Percentiles rank a stretch among this genome's conserved stretches.
Evolutionary conservation across 2,113 vertebrate species (phyloP).

Genomic region (Halichoerus grypus): DNA sequence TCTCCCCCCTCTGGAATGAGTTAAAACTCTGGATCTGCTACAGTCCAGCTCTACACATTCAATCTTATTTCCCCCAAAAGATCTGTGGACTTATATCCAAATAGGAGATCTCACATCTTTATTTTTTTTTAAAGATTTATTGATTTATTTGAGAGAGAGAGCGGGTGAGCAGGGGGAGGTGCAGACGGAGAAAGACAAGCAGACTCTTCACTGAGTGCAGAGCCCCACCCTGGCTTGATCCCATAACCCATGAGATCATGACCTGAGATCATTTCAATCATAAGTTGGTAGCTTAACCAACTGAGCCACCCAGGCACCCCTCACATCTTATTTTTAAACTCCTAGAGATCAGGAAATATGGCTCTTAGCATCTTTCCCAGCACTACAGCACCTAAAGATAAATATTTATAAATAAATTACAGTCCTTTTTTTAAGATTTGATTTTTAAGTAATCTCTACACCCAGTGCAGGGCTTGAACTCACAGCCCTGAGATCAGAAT

Average conservation of each 20-base stretch:
- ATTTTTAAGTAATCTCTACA: neutral
- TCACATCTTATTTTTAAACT: neutral
- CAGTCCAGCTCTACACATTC: neutral
- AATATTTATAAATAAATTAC: neutral
- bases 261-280: neutral
- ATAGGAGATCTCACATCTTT: neutral
- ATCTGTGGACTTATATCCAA: neutral
- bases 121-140: neutral
- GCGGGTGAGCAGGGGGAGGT: neutral
- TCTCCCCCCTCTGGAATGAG: neutral
- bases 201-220: neutral
- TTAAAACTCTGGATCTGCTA: neutral
- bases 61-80: neutral
- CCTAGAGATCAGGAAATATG: neutral
- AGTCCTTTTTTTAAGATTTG: neutral
- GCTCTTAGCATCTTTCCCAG: neutral
- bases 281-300: neutral
- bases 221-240: neutral
- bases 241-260: neutral
- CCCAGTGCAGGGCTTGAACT: neutral
- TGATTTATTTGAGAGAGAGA: neutral
- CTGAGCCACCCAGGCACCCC: neutral
- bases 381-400: neutral
- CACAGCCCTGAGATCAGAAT: neutral
- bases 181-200: neutral